phyloP scores from a whole-genome alignment of 2,113 vertebrate species.

The Heptranchias perlo region DNA sequence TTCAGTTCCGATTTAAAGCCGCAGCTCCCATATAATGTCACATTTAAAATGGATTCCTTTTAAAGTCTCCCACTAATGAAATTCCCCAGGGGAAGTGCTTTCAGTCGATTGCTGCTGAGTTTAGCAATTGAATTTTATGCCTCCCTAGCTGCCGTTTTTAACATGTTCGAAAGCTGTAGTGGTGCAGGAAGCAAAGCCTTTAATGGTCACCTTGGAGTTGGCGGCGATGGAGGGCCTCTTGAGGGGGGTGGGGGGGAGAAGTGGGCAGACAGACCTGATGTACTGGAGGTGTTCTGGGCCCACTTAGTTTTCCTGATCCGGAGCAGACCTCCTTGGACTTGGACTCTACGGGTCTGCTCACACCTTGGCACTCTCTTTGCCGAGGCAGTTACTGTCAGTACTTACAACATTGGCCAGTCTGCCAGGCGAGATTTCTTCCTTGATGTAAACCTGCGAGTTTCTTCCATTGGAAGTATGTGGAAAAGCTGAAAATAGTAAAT shows the following conservation, averaged over 20 bases:
- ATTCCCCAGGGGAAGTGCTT: neutral
- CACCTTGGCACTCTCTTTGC: too few relatives aligned
- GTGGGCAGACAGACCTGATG: too few relatives aligned
- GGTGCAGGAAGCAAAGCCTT: too few relatives aligned
- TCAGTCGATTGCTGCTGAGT: neutral
- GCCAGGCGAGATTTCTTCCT: neutral
- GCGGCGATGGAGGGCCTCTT: too few relatives aligned
- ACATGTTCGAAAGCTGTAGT: too few relatives aligned
- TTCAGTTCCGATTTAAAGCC: neutral
- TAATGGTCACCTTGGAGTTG: too few relatives aligned
- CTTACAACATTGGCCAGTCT: neutral
- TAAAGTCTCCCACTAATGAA: neutral
- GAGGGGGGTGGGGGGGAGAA: too few relatives aligned
- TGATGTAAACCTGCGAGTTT: neutral
- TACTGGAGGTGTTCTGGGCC: too few relatives aligned
- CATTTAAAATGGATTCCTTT: neutral
- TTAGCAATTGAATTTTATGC: too few relatives aligned
- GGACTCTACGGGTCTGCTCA: neutral
- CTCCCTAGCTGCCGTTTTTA: too few relatives aligned
- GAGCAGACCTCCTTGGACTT: neutral
- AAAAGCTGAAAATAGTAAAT: neutral
- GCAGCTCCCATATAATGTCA: neutral
- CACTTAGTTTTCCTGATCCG: too few relatives aligned
- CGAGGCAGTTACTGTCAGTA: too few relatives aligned
- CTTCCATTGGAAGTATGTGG: neutral